Conservation (phyloP, 1,140 invertebrate genomes). For the Drosophila sulfurigaster region DNA sequence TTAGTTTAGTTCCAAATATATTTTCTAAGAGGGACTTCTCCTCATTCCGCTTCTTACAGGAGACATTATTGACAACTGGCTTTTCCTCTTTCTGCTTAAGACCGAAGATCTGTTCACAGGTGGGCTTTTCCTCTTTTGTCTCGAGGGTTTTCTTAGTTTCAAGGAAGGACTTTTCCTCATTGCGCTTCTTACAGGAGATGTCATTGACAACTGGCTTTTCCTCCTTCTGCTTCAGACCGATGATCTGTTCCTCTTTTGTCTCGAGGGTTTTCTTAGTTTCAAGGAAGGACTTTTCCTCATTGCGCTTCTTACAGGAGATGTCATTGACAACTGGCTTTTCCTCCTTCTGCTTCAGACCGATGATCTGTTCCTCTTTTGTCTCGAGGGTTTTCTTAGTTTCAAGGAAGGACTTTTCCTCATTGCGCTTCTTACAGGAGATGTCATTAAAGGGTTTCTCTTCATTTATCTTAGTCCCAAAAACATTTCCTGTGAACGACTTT, state of each 20-base stretch:
- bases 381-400: background rate
- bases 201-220: too few species aligned
- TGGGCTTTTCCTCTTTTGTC: background rate
- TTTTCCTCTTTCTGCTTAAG: background rate
- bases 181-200: background rate
- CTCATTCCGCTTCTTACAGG: conserved; percentile 4
- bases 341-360: too few species aligned
- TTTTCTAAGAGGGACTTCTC: background rate
- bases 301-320: too few species aligned
- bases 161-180: background rate
- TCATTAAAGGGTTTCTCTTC: too few species aligned
- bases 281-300: too few species aligned
- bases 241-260: too few species aligned
- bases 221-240: too few species aligned
- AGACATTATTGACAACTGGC: too few species aligned
- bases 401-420: background rate
- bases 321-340: too few species aligned
- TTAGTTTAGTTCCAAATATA: background rate
- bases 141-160: background rate
- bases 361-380: too few species aligned
- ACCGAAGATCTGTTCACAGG: background rate
- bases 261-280: too few species aligned
- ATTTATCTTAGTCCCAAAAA: too few species aligned
- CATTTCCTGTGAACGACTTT: background rate
- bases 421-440: background rate